These are phyloP conservation scores for Phyllostomus discolor DNA, from an alignment of 2,113 vertebrate genomes.

Conservation along the genomic window DNA sequence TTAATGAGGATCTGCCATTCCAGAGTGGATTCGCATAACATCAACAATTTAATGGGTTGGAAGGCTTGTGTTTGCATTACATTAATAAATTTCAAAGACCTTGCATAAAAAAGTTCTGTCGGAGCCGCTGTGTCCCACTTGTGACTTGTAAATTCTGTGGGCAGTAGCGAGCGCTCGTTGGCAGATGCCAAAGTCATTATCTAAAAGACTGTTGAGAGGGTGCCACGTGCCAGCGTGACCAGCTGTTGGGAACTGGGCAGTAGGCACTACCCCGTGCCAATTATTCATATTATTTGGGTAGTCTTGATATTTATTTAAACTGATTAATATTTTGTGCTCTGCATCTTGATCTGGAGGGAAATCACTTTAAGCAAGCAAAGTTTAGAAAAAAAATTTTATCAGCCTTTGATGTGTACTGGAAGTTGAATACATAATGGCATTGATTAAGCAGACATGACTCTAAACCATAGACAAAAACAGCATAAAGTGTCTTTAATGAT, in stretches of 20 bases:
- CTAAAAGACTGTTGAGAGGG: constrained; percentile 94
- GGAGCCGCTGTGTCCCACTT: constrained; percentile 95
- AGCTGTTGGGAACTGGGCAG: constrained; percentile 95
- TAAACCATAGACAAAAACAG: constrained; percentile 79
- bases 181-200: constrained; percentile 99
- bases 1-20: constrained; percentile 99
- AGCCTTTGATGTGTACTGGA: constrained; percentile 84
- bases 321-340: constrained; percentile 95
- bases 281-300: constrained; percentile 95
- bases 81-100: constrained; percentile 99
- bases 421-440: constrained; percentile 78
- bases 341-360: constrained; percentile 86
- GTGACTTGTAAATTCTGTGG: constrained; percentile 99
- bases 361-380: constrained; percentile 84
- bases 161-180: constrained; percentile 90
- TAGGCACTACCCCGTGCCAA: constrained; percentile 91
- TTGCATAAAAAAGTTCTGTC: constrained; percentile 96
- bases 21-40: constrained; percentile 99
- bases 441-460: constrained; percentile 80
- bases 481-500: constrained; percentile 77
- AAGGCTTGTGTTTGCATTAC: constrained; percentile 99
- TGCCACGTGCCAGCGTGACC: constrained; percentile 93
- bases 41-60: constrained; percentile 99
- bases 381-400: constrained; percentile 77
- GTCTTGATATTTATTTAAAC: constrained; percentile 95